Conservation (phyloP, 2,888 invertebrate genomes). For the Erebia aethiops region DNA sequence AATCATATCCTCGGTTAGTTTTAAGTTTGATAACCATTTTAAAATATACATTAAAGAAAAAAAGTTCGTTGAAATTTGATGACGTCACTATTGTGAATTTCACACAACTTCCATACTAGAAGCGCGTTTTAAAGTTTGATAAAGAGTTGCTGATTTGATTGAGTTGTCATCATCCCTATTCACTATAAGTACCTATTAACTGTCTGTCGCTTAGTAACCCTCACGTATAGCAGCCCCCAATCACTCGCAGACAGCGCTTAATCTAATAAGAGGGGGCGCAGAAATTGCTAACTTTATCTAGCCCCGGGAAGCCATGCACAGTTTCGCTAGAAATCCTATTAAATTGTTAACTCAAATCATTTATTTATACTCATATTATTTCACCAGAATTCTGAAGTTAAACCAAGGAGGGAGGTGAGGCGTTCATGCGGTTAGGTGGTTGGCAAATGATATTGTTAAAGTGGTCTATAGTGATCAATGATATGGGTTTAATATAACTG, state of each 20-base stretch:
- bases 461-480: too few species aligned
- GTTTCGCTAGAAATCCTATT: conserved; percentile 53
- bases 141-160: too few species aligned
- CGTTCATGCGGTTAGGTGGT: neutral
- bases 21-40: too few species aligned
- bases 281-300: conserved; percentile 51
- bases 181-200: neutral
- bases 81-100: too few species aligned
- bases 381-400: conserved; percentile 7
- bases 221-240: conserved; percentile 20
- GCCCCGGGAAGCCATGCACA: conserved; percentile 49
- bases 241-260: conserved; percentile 36
- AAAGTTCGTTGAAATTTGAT: too few species aligned
- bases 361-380: conserved; percentile 35
- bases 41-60: too few species aligned
- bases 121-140: too few species aligned
- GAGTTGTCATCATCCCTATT: too few species aligned
- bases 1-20: too few species aligned
- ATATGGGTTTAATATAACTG: too few species aligned
- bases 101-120: too few species aligned
- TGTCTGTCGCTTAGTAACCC: neutral
- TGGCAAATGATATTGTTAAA: neutral
- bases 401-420: too few species aligned
- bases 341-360: conserved; percentile 50
- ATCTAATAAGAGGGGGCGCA: conserved; percentile 47